phyloP scores from a whole-genome alignment of 2,888 invertebrate genomes.

The Spilosoma lubricipeda region DNA sequence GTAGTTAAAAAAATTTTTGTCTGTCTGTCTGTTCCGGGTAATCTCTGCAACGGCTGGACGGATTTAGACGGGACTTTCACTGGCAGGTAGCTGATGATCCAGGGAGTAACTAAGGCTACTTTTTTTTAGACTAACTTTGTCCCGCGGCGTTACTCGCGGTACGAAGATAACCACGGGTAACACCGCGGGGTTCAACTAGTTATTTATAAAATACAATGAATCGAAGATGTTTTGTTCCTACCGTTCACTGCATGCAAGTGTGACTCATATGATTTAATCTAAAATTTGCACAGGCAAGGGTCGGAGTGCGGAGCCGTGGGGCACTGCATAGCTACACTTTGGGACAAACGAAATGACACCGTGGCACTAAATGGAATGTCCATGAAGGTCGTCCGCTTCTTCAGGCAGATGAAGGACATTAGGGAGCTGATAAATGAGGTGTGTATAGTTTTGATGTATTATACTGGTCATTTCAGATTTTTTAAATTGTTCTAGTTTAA shows the following conservation, averaged over 20 bases:
- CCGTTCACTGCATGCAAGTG: conserved; percentile 2
- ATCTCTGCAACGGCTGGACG: too few species aligned
- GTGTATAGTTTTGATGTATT: conserved; percentile 29
- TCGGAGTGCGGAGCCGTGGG: conserved; percentile 92
- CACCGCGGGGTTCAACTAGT: too few species aligned
- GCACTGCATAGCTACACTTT: conserved; percentile 93
- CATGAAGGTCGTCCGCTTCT: conserved; percentile 87
- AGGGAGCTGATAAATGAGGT: conserved; percentile 79
- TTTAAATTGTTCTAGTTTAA: too few species aligned
- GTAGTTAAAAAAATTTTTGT: too few species aligned
- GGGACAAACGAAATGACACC: conserved; percentile 89
- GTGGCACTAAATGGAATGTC: conserved; percentile 91
- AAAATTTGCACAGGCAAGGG: conserved; percentile 87
- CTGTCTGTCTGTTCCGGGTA: too few species aligned
- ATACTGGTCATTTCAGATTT: neutral
- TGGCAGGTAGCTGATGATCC: too few species aligned
- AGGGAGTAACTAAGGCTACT: too few species aligned
- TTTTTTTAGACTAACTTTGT: too few species aligned
- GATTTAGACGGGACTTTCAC: too few species aligned
- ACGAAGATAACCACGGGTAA: too few species aligned
- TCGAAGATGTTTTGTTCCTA: neutral
- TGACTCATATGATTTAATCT: conserved; percentile 18
- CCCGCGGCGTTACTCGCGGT: too few species aligned
- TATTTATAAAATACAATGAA: too few species aligned
- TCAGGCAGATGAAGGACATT: conserved; percentile 76